phyloP scores from a whole-genome alignment of 2,888 invertebrate species.

The Thera obeliscata region DNA sequence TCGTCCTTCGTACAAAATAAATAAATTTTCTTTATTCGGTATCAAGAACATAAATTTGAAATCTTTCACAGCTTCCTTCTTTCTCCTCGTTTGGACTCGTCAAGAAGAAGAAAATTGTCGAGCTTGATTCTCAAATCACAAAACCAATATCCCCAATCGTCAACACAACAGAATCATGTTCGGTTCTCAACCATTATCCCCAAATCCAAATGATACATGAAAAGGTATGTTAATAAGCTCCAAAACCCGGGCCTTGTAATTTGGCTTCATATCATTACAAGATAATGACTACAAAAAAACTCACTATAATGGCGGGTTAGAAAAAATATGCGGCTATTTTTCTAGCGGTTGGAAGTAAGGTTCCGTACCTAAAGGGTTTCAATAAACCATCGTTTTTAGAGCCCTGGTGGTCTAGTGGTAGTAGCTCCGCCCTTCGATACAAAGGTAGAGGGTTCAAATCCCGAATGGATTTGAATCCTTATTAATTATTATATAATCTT shows the following conservation, averaged over 20 bases:
- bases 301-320: slow-evolving; percentile 60
- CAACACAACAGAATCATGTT: slow-evolving; percentile 22
- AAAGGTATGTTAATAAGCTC: slow-evolving; percentile 79
- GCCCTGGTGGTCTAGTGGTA: no score
- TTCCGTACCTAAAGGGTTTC: background rate
- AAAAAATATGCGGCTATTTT: slow-evolving; percentile 61
- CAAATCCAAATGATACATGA: slow-evolving; percentile 67
- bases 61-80: no score
- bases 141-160: background rate
- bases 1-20: no score
- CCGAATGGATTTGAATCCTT: no score
- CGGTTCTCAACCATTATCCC: slow-evolving; percentile 51
- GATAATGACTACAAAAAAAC: slow-evolving; percentile 71
- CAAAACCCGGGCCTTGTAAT: slow-evolving; percentile 72
- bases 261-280: slow-evolving; percentile 78
- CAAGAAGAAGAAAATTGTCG: background rate
- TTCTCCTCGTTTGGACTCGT: no score
- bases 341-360: slow-evolving; percentile 51
- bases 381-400: background rate
- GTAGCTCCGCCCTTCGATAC: no score
- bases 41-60: no score
- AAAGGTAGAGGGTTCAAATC: no score
- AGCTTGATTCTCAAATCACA: background rate
- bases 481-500: no score
- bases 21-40: no score